phyloP scores from a whole-genome alignment of 2,113 vertebrate genomes.

The Engraulis encrasicolus region DNA sequence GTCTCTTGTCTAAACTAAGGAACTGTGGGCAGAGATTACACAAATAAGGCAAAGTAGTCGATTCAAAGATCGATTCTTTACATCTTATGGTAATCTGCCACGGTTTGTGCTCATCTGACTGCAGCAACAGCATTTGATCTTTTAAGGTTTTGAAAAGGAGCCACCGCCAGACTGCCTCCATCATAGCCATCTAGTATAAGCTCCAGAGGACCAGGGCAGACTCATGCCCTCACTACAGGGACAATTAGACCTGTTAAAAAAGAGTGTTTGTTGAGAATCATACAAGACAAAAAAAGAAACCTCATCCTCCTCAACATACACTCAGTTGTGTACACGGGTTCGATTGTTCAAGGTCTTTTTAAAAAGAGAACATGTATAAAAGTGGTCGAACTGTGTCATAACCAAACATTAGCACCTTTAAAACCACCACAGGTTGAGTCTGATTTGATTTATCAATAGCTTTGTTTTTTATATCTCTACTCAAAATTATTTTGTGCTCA shows the following conservation, averaged over 20 bases:
- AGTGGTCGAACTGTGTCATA: constrained; percentile 6
- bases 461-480: not conserved
- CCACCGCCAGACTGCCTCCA: not conserved
- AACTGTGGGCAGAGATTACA: not conserved
- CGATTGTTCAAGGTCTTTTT: not conserved
- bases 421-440: not conserved
- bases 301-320: not conserved
- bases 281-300: not conserved
- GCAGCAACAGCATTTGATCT: constrained; percentile 21
- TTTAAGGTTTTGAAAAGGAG: not conserved
- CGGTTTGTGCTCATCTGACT: not conserved
- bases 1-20: not conserved
- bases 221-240: not conserved
- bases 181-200: not conserved
- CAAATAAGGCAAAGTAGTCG: not conserved
- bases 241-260: not conserved
- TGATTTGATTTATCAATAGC: not conserved
- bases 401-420: constrained; percentile 13
- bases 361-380: constrained; percentile 2
- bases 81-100: not conserved
- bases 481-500: not conserved
- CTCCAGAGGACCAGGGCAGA: not conserved
- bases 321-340: constrained; percentile 4
- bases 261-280: not conserved
- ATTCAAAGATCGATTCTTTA: no score